phyloP scores from a whole-genome alignment of 1,140 invertebrate species.

The Brachionus rotundiformis region DNA sequence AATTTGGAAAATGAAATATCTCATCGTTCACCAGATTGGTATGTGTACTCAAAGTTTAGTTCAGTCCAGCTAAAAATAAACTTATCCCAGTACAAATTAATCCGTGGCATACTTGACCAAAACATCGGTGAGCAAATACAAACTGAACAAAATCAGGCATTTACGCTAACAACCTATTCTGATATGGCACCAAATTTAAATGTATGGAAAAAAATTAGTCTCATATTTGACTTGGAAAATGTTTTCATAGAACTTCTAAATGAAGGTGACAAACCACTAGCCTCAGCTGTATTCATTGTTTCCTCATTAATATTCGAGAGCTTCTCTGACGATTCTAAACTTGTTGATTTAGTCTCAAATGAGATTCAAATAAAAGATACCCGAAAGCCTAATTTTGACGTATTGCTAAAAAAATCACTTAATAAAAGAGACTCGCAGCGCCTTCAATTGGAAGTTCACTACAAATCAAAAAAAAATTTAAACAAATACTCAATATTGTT shows the following conservation, averaged over 20 bases:
- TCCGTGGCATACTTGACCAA: slow-evolving; percentile 81
- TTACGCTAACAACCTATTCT: slow-evolving; percentile 60
- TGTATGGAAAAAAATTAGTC: slow-evolving; percentile 74
- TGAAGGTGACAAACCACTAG: slow-evolving; percentile 51
- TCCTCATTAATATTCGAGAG: slow-evolving; percentile 36
- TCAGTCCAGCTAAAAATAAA: slow-evolving; percentile 81
- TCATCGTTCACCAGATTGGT: slow-evolving; percentile 77
- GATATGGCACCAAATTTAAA: slow-evolving; percentile 54
- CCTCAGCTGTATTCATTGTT: slow-evolving; percentile 18
- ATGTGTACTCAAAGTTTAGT: slow-evolving; percentile 5
- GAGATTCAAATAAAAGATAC: slow-evolving; percentile 44
- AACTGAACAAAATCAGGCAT: slow-evolving; percentile 65
- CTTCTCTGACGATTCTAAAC: slow-evolving; percentile 37
- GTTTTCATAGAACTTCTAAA: slow-evolving; percentile 75
- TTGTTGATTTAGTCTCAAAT: slow-evolving; percentile 46
- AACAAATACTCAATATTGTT: slow-evolving; percentile 38
- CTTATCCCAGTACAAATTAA: slow-evolving; percentile 80
- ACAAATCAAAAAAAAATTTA: neutral
- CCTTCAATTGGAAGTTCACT: slow-evolving; percentile 46
- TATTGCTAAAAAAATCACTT: slow-evolving; percentile 7
- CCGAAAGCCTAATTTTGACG: neutral
- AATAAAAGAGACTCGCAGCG: neutral
- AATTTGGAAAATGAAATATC: slow-evolving; percentile 75
- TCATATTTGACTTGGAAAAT: slow-evolving; percentile 82
- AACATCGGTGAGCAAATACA: slow-evolving; percentile 88